These are phyloP conservation scores for Psophia crepitans DNA, from an alignment of 2,113 vertebrate species.

Conservation along the genomic window DNA sequence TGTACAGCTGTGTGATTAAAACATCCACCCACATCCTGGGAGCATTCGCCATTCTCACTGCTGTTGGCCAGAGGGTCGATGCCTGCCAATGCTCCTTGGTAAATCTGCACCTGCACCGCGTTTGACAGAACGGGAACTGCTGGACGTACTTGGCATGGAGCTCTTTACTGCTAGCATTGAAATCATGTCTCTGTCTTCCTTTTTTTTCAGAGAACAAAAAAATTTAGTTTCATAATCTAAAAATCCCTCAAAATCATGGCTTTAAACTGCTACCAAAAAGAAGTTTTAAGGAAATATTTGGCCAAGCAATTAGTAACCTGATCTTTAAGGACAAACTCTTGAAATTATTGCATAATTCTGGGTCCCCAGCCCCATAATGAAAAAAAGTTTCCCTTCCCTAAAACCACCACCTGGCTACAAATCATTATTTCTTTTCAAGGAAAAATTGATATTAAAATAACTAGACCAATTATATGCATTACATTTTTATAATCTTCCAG, in stretches of 20 bases:
- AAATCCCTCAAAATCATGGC: not conserved
- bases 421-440: not conserved
- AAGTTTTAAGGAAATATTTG: not conserved
- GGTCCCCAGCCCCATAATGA: not conserved
- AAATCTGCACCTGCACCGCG: not conserved
- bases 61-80: not conserved
- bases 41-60: not conserved
- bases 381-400: not conserved
- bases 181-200: not conserved
- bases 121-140: not conserved
- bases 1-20: not conserved
- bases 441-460: not conserved
- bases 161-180: not conserved
- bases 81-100: not conserved
- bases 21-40: not conserved
- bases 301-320: not conserved
- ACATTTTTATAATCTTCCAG: not conserved
- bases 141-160: fast-evolving
- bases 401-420: not conserved
- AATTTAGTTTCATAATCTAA: not conserved
- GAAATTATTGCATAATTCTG: not conserved
- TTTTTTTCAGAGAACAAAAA: not conserved
- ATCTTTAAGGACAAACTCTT: not conserved
- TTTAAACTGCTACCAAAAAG: not conserved
- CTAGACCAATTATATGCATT: not conserved